Conservation (phyloP, 2,113 vertebrate species). For the Nipponia nippon region DNA sequence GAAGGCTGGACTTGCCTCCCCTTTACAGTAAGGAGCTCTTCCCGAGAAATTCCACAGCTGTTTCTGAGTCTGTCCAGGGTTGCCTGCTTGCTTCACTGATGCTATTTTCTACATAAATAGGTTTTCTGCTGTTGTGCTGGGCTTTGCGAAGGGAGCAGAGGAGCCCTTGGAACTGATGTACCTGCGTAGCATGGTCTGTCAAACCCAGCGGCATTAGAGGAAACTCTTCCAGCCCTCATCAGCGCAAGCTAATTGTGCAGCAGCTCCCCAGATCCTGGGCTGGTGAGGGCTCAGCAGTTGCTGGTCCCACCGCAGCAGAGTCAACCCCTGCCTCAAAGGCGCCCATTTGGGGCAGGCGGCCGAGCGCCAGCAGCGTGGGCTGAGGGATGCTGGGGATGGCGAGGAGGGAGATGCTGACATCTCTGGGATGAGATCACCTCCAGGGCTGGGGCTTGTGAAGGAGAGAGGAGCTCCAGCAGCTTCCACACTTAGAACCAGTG, state of each 20-base stretch:
- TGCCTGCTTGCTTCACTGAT: neutral
- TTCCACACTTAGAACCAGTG: neutral
- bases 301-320: neutral
- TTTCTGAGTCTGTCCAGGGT: neutral
- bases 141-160: neutral
- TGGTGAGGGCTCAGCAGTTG: neutral
- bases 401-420: neutral
- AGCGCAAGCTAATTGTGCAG: neutral
- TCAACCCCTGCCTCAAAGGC: neutral
- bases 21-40: neutral
- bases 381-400: neutral
- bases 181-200: neutral
- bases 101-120: neutral
- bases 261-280: neutral
- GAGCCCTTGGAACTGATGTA: neutral
- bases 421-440: neutral
- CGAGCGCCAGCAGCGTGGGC: neutral
- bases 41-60: conserved; percentile 23
- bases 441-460: neutral
- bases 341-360: neutral
- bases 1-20: neutral
- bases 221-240: neutral
- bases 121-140: neutral
- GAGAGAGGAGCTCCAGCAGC: neutral
- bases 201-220: neutral